Evolutionary conservation across 2,797 vertebrate genomes (phyloP).

Genomic region (Labeo calbasu): DNA sequence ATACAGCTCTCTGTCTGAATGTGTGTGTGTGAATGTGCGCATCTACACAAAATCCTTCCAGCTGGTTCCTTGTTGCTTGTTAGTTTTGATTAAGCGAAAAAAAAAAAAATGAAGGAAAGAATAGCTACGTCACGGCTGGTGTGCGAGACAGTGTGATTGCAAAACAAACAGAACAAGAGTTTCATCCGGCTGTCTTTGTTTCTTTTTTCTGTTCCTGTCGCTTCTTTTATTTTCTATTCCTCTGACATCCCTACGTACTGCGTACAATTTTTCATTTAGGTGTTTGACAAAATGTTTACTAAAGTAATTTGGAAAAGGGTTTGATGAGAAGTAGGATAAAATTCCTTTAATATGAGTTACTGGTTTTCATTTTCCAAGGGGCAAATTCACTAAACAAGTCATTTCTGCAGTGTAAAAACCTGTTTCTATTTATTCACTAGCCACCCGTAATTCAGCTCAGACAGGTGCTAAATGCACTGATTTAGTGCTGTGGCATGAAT

Average conservation of each 20-base stretch:
- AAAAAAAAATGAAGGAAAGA: slow-evolving; percentile 30
- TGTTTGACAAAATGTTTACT: slow-evolving; percentile 3
- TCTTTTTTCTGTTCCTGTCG: neutral
- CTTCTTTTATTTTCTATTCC: neutral
- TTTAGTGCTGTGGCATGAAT: neutral
- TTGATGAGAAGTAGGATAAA: slow-evolving; percentile 7
- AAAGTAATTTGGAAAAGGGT: neutral
- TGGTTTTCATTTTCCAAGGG: neutral
- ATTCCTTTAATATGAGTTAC: slow-evolving; percentile 15
- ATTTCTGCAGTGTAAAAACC: neutral
- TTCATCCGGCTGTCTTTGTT: neutral
- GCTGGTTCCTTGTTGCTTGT: slow-evolving; percentile 38
- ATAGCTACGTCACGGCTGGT: slow-evolving; percentile 19
- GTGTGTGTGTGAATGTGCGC: slow-evolving; percentile 8
- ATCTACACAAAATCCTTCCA: slow-evolving; percentile 15
- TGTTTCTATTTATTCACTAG: slow-evolving; percentile 10
- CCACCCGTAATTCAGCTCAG: neutral
- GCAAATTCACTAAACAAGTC: neutral
- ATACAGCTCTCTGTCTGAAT: slow-evolving; percentile 19
- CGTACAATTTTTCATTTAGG: neutral
- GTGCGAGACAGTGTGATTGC: neutral
- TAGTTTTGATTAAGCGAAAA: slow-evolving; percentile 25
- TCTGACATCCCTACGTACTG: slow-evolving; percentile 68
- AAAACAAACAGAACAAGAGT: slow-evolving; percentile 8
- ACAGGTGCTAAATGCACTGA: neutral